Evolutionary conservation across 2,888 invertebrate species (phyloP).

Genomic region (Trichopria drosophilae): DNA sequence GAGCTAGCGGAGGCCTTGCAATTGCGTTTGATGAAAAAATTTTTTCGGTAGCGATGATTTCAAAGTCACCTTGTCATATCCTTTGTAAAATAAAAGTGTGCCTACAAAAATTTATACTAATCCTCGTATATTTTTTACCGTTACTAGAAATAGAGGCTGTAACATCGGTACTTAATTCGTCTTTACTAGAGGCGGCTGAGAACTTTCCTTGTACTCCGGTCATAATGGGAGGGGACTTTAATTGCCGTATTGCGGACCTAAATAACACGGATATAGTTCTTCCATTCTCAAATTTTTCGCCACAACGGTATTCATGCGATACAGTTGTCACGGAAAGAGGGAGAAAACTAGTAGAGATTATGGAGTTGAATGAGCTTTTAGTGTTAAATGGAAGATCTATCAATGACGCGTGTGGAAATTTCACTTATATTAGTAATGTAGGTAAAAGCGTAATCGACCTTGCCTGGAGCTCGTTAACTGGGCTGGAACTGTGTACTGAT

Average conservation of each 20-base stretch:
- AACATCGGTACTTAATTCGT: too few species aligned
- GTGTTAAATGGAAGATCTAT: background rate
- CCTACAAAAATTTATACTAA: too few species aligned
- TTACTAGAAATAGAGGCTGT: too few species aligned
- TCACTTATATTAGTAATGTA: background rate
- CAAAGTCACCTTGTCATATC: too few species aligned
- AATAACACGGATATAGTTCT: background rate
- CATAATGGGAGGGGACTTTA: constrained; percentile 3
- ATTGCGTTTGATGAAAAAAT: too few species aligned
- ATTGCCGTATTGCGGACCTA: background rate
- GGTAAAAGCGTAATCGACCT: constrained; percentile 2
- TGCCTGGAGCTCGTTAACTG: background rate
- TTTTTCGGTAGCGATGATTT: too few species aligned
- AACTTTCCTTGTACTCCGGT: background rate
- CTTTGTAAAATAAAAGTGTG: too few species aligned
- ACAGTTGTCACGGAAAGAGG: background rate
- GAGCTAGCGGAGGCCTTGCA: too few species aligned
- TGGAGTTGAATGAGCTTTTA: background rate
- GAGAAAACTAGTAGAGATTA: too few species aligned
- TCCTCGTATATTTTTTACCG: too few species aligned
- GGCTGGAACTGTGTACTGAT: background rate
- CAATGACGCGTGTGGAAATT: background rate
- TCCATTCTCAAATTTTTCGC: background rate
- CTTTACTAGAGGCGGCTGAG: too few species aligned
- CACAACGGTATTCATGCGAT: background rate